Base-by-base conservation (phyloP, 2,888 invertebrate genomes). In the Morpho helenor region DNA sequence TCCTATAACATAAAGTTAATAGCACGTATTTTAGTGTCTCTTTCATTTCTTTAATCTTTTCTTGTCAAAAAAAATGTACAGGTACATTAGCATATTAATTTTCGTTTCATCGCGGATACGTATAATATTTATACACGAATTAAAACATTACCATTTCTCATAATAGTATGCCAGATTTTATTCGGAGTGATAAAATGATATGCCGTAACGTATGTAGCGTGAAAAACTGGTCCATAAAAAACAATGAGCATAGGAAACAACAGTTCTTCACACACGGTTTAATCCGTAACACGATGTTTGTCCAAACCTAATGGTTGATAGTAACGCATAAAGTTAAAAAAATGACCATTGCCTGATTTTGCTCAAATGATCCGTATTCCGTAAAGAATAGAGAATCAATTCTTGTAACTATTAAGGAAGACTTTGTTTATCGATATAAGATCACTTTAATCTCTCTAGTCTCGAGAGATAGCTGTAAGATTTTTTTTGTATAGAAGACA, bases 241-340 rank as follows among this genome's bases (percentile, higher is more conserved):
- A 64, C 64, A 60, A 65, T 50, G 58, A 64, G 57, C 67, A 58
- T 62, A 57, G 60, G 58, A 62, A 61, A 64, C 65, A 60, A 55
- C 56, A 56, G 85, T 86, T 84, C 75, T 77, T 73, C 76, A 83
- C 82, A 80, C 83, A 70, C 72, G 65, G 66, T 75, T 69, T 75
- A 79, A 80, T 80, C 77, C 77, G 73, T 80, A 81, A 71, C 81
- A 73, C 75, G 75, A 74, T 86, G 80, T 86, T 85, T 86, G 84
- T 71, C 81, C 75, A 80, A 80, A 80, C 70, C 68, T 70, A 68
- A 77, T 68, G 62, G 63, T 8, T 7, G 46, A 40, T 31, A 16
- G 45, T 16, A 5, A 6, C 10, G 31, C n/a, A 44, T 31, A 39
- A 45, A 45, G 42, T 7, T 22, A 48, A 49, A 39, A 49, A 16